A percentile compares a stretch with the other conserved stretches of the same genome.
These are phyloP conservation scores for Oryctes rhinoceros DNA, from an alignment of 1,140 invertebrate genomes.

Conservation along the genomic window DNA sequence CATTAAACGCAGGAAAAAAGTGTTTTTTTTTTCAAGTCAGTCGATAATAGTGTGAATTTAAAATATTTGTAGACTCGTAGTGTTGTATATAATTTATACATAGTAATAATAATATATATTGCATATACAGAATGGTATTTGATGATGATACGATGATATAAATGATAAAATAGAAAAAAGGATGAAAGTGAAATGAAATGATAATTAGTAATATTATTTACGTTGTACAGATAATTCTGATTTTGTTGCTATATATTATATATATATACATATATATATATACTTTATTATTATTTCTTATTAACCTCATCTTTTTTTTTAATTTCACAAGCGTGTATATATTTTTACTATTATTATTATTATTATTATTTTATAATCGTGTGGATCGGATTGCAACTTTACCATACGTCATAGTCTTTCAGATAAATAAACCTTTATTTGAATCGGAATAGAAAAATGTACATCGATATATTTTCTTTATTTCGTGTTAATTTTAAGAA, in stretches of 20 bases:
- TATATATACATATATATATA: constrained; percentile 17
- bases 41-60: constrained; percentile 9
- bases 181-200: not conserved
- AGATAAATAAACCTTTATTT: too few relatives aligned
- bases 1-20: too few relatives aligned
- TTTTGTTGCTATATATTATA: constrained; percentile 10
- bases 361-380: constrained; percentile 8
- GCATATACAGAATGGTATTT: constrained; percentile 5
- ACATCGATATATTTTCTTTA: too few relatives aligned
- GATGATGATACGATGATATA: not conserved
- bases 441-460: too few relatives aligned
- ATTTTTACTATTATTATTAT: not conserved
- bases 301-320: constrained; percentile 13
- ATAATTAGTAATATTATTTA: constrained; percentile 8
- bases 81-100: constrained; percentile 20
- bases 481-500: too few relatives aligned
- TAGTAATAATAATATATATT: constrained; percentile 26
- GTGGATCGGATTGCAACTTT: not conserved
- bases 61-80: not conserved
- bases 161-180: not conserved
- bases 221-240: not conserved
- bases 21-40: too few relatives aligned
- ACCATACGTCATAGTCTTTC: too few relatives aligned
- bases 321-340: constrained; percentile 21
- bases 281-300: not conserved